phyloP scores from a whole-genome alignment of 2,113 vertebrate species.

The Pampusana beccarii region DNA sequence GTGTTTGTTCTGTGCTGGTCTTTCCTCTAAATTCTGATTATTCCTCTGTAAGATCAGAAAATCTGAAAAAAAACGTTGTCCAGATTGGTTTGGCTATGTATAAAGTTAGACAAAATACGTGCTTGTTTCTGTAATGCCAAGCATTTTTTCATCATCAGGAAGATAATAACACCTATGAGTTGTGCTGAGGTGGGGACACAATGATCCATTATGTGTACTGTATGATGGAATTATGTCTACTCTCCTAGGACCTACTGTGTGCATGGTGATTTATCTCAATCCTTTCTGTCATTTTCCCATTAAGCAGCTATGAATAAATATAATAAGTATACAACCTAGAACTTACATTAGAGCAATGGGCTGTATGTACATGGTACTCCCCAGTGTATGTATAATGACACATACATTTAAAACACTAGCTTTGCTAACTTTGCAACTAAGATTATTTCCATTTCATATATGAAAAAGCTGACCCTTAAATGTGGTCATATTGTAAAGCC shows the following conservation, averaged over 20 bases:
- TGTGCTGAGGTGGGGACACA: not conserved
- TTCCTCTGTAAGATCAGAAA: not conserved
- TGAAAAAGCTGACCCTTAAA: not conserved
- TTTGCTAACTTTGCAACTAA: not conserved
- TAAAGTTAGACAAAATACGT: not conserved
- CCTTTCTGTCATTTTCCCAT: not conserved
- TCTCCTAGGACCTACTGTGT: not conserved
- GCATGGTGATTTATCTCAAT: not conserved
- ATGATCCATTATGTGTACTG: not conserved
- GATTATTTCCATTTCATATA: not conserved
- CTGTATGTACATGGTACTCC: not conserved
- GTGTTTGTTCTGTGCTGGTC: not conserved
- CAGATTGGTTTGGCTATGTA: not conserved
- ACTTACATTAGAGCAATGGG: not conserved
- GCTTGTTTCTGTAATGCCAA: not conserved
- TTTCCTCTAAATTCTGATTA: not conserved
- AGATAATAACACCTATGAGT: not conserved
- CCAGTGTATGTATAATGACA: not conserved
- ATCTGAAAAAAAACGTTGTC: not conserved
- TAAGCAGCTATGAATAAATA: not conserved
- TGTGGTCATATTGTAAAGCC: not conserved
- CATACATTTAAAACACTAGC: not conserved
- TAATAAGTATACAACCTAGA: not conserved
- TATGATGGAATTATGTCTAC: not conserved
- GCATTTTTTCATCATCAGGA: not conserved